These are phyloP conservation scores for Acropora yongei DNA, from an alignment of 64 coral and sea anemone genomes.

Conservation along the genomic window DNA sequence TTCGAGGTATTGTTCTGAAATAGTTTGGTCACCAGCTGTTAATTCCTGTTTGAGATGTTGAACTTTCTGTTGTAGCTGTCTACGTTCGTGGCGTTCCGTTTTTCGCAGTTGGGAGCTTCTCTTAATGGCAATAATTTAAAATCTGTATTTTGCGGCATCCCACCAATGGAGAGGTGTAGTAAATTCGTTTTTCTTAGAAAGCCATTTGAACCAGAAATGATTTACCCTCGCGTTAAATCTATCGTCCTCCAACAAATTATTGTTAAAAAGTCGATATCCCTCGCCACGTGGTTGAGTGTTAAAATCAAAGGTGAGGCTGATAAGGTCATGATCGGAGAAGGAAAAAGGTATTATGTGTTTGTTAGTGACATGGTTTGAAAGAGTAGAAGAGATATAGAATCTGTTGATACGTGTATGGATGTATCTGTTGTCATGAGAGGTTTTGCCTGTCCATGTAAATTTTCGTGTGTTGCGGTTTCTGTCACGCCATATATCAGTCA, in stretches of 20 bases:
- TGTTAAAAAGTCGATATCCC: too few species aligned
- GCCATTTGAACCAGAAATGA: background rate
- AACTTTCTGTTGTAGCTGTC: background rate
- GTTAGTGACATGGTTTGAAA: background rate
- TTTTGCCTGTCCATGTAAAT: too few species aligned
- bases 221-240: background rate
- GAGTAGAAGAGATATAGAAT: background rate
- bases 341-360: background rate
- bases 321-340: too few species aligned
- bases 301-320: too few species aligned
- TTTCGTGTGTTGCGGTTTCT: background rate
- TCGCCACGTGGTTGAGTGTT: too few species aligned
- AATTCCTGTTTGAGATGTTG: background rate
- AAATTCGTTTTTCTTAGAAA: background rate
- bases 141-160: background rate
- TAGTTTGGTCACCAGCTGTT: background rate
- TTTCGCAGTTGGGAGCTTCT: background rate
- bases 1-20: slow-evolving; percentile 3
- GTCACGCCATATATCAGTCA: background rate
- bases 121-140: background rate
- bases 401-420: background rate
- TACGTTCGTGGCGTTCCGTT: too few species aligned
- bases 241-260: background rate
- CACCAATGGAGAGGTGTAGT: background rate
- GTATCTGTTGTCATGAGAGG: background rate